These are phyloP conservation scores for Lepilemur ruficaudatus DNA, from an alignment of 2,797 vertebrate genomes.

Conservation along the genomic window DNA sequence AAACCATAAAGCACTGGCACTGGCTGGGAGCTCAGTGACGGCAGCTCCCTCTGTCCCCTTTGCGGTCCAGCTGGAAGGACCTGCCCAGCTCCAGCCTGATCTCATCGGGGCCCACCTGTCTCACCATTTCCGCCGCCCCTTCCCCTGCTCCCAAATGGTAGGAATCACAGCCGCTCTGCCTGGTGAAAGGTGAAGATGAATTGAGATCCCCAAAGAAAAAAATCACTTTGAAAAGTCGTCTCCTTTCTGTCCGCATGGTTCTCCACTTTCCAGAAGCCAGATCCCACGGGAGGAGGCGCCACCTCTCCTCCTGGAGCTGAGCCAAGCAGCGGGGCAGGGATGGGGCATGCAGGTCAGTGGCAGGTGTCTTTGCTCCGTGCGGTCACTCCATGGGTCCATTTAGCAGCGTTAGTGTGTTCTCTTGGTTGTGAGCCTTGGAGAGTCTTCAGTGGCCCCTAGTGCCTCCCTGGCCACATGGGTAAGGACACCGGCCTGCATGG, in stretches of 20 bases:
- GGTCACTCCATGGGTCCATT: neutral
- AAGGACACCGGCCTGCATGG: neutral
- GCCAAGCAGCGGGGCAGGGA: neutral
- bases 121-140: neutral
- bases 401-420: neutral
- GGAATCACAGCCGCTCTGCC: neutral
- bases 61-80: neutral
- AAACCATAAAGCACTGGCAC: neutral
- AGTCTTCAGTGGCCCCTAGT: neutral
- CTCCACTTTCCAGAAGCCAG: neutral
- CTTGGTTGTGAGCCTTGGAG: neutral
- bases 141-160: neutral
- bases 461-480: neutral
- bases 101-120: neutral
- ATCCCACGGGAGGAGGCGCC: fast-evolving
- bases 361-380: neutral
- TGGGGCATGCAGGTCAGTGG: fast-evolving
- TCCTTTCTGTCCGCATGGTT: fast-evolving
- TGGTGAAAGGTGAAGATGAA: neutral
- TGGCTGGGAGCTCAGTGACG: neutral
- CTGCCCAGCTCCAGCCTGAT: neutral
- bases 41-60: neutral
- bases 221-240: neutral
- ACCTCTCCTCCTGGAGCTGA: neutral
- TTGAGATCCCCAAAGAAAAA: neutral